phyloP scores from a whole-genome alignment of 2,888 invertebrate species.

The Platycheirus albimanus region DNA sequence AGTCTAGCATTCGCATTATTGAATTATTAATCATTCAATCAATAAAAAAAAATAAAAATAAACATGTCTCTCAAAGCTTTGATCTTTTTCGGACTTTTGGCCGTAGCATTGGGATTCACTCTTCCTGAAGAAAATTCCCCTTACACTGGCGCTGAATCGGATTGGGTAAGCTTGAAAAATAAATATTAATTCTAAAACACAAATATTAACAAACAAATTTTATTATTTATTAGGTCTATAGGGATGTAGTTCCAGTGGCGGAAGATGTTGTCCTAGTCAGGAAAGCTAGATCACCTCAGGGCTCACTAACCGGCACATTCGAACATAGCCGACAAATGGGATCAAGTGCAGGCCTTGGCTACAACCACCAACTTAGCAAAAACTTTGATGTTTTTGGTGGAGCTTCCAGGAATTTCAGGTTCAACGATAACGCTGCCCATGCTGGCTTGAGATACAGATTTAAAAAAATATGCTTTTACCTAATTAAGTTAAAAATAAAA shows the following conservation, averaged over 20 bases:
- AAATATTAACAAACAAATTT: no score
- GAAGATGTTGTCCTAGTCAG: not conserved
- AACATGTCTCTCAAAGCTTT: conserved; percentile 29
- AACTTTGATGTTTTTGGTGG: conserved; percentile 22
- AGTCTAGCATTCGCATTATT: not conserved
- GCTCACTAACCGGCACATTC: not conserved
- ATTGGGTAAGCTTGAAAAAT: conserved; percentile 7
- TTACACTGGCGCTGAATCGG: not conserved
- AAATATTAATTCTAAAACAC: not conserved
- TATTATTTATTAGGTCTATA: conserved; percentile 7
- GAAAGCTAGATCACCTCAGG: conserved; percentile 9
- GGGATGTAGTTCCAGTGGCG: not conserved
- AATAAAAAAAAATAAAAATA: no score
- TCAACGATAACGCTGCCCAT: conserved; percentile 38
- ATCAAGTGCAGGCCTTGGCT: conserved; percentile 20
- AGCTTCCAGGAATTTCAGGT: conserved; percentile 40
- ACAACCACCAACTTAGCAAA: conserved; percentile 32
- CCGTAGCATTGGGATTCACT: conserved; percentile 29
- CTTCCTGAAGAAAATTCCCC: conserved; percentile 22
- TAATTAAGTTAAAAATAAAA: no score
- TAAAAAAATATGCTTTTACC: no score
- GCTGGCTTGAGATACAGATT: conserved; percentile 30
- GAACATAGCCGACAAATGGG: conserved; percentile 13
- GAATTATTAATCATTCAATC: not conserved
- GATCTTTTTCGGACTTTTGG: conserved; percentile 41